These are phyloP conservation scores for Bombus difficillimus DNA, from an alignment of 1,140 invertebrate genomes.

Conservation along the genomic window DNA sequence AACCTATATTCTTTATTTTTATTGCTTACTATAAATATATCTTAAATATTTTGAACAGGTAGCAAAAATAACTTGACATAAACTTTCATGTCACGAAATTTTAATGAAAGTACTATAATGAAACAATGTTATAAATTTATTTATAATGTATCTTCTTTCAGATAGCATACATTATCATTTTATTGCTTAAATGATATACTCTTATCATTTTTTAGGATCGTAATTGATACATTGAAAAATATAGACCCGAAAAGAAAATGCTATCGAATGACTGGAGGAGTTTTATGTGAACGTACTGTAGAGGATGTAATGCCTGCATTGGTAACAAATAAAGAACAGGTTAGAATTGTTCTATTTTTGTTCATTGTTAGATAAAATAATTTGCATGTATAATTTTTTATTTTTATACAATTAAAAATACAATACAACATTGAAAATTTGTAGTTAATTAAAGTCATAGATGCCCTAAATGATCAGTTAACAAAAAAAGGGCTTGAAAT, in stretches of 20 bases:
- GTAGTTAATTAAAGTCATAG: slow-evolving; percentile 90
- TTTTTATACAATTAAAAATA: not conserved
- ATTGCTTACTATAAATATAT: not conserved
- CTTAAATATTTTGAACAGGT: not conserved
- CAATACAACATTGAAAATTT: slow-evolving; percentile 61
- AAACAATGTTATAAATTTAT: not conserved
- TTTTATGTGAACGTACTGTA: slow-evolving; percentile 96
- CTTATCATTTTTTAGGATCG: slow-evolving; percentile 89
- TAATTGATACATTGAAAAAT: slow-evolving; percentile 95
- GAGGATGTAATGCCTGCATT: slow-evolving; percentile 95
- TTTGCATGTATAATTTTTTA: not conserved
- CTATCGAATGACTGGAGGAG: slow-evolving; percentile 96
- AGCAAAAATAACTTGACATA: not conserved
- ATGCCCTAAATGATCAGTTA: slow-evolving; percentile 91
- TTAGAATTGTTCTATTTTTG: not conserved
- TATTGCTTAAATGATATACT: not conserved
- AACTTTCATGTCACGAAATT: not conserved
- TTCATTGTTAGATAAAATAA: not conserved
- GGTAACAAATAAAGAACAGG: slow-evolving; percentile 91
- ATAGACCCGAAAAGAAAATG: slow-evolving; percentile 94
- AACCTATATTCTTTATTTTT: slow-evolving; percentile 60
- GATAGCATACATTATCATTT: not conserved
- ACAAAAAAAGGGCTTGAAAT: slow-evolving; percentile 94
- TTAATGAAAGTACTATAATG: not conserved
- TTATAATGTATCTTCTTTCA: not conserved